phyloP scores from a whole-genome alignment of 2,113 vertebrate species.

The Salvelinus fontinalis region DNA sequence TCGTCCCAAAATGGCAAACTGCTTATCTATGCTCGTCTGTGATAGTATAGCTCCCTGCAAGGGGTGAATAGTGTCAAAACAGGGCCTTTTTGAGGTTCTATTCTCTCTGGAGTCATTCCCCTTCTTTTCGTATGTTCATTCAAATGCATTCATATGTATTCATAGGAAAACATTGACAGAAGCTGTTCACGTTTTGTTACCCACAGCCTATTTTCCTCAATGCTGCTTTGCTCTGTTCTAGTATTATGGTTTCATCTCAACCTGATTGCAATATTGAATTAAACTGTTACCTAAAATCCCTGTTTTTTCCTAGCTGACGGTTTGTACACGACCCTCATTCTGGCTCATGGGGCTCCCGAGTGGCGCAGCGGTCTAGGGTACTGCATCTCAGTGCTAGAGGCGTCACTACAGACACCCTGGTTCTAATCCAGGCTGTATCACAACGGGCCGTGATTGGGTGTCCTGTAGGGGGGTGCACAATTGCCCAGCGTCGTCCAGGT shows the following conservation, averaged over 20 bases:
- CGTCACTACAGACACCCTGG: no score
- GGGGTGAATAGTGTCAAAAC: not conserved
- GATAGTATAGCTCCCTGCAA: not conserved
- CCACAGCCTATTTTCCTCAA: not conserved
- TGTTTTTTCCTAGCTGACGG: no score
- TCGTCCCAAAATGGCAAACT: not conserved
- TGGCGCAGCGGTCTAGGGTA: no score
- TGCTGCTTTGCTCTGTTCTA: not conserved
- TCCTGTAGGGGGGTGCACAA: no score
- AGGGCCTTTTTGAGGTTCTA: not conserved
- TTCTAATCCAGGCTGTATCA: no score
- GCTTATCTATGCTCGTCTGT: not conserved
- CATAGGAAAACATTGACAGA: not conserved
- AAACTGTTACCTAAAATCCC: not conserved
- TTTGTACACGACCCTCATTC: no score
- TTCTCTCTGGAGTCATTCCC: not conserved
- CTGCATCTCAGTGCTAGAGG: no score
- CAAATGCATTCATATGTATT: slow-evolving; percentile 16
- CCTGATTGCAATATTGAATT: slow-evolving; percentile 29
- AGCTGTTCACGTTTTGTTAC: not conserved
- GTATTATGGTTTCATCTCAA: slow-evolving; percentile 5
- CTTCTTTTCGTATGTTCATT: slow-evolving; percentile 6
- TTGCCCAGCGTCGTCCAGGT: no score
- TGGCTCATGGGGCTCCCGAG: no score
- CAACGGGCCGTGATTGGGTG: no score